Evolutionary conservation across 2,113 vertebrate species (phyloP), one percentile per base, ranked within the genome.

Genomic region (Uria lomvia): DNA sequence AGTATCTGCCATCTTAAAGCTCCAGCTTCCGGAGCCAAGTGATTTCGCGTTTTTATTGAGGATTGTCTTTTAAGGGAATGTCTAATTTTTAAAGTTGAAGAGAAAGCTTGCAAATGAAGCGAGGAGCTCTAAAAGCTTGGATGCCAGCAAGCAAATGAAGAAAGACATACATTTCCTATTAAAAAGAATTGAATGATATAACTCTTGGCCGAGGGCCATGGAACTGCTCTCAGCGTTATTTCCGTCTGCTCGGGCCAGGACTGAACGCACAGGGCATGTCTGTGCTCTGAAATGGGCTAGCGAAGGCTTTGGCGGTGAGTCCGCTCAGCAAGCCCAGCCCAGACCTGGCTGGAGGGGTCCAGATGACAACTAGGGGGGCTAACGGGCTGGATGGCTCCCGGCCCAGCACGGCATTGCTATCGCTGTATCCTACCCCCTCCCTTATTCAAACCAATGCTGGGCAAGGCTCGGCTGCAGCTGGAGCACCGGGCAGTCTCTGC

Each of bases 151-250:
- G 52, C 11, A 66, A 94, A 95, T 84, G 56, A 93, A 96, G 85
- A 91, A 21, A 96, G 94, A 78, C 65, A 72, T 91, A 78, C 70
- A 96, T 87, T 95, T 94, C 76, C 84, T 89, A 89, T 89, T 89
- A 92, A 92, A 86, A 94, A 84, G 56, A 84, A 88, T 12, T 56
- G 84, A 59, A 84, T 95, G 91, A 96, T 85, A 89, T 81, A 94
- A 96, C 52, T 74, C 52, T 67, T 96, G 94, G 89, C 83, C 0
- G 21, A 68, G 34, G 47, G 50, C 93, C 86, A 77, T 8, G 24
- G 45, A 86, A n/a, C 68, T 84, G 76, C 91, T 91, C 68, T 96
- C 83, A 79, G 79, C 4, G 0, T 58, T 91, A 92, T 96, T 96
- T 94, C 89, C 0, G 1, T 72, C 83, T 81, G n/a, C n/a, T 32